Percentiles rank a stretch among this genome's conserved stretches.
These are phyloP conservation scores for Rallus limicola DNA, from an alignment of 2,113 vertebrate genomes.

Conservation along the genomic window DNA sequence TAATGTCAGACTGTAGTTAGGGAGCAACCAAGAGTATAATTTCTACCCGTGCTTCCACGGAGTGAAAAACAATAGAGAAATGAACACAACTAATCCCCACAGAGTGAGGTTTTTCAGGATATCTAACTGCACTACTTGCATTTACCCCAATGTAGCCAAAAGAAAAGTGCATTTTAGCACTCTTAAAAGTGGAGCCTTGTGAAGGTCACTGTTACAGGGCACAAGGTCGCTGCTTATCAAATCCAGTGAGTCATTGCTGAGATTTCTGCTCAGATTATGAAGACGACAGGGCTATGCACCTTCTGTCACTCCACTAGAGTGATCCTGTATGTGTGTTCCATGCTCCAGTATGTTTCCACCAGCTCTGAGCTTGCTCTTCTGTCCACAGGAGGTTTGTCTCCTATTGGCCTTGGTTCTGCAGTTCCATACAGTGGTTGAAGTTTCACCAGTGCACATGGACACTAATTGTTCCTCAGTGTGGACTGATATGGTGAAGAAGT, in stretches of 20 bases:
- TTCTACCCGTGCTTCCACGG: background rate
- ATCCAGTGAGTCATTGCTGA: background rate
- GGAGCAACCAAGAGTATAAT: background rate
- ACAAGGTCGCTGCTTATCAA: background rate
- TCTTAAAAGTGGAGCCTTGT: background rate
- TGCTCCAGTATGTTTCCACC: background rate
- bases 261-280: background rate
- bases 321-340: background rate
- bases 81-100: background rate
- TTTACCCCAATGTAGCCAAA: background rate
- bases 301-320: background rate
- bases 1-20: background rate
- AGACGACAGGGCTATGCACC: background rate
- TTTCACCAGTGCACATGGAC: background rate
- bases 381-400: background rate
- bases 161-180: background rate
- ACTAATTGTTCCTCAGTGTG: no score
- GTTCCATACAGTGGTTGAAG: background rate
- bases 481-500: fast-evolving
- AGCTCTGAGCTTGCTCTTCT: background rate
- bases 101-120: background rate
- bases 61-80: background rate
- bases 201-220: background rate
- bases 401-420: background rate
- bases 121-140: no score